Base-by-base conservation (phyloP, 2,113 vertebrate genomes). In the Pseudorhombus dupliciocellatus region DNA sequence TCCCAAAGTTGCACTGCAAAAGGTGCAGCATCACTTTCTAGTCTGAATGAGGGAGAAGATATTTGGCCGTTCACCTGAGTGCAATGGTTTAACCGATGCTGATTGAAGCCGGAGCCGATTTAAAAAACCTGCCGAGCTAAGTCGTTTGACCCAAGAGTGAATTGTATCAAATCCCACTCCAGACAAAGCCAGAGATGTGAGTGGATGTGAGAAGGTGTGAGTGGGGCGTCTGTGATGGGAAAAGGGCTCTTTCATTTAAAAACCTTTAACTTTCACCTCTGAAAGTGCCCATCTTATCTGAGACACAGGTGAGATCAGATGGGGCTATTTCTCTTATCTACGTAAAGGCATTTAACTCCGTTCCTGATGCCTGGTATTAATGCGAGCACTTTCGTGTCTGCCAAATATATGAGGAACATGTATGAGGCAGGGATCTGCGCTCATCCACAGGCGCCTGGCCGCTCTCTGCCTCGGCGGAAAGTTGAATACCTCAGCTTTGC, bases 341-440 rank as follows among this genome's bases (percentile, higher is more conserved):
- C 62, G 68, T 55, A 68, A 80, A 81, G 72, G 25, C 46, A 31
- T 73, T 82, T 77, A 66, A 57, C 70, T 62, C 61, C 57, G 28
- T 77, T 37, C 46, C 57, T 65, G 55, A 68, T 64, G 54, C 57
- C 55, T 57, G 53, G 26, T 50, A 64, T 73, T 82, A 68, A 73
- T 73, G 80, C 48, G 37, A 57, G 55, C 75, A 72, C 77, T 79
- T 74, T 54, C 52, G 28, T 22, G 22, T 79, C 46, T 83, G 77
- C 72, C 83, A 83, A 85, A 81, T 82, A 71, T 54, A 78, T 77
- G 76, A 75, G 75, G 53, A 55, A 72, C 81, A 56, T 44, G 59
- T 72, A 71, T 84, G 54, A 85, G 83, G 63, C 78, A 63, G 73
- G 42, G 78, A 66, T 65, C 40, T 80, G 83, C 70, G 55, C 70